phyloP scores from a whole-genome alignment of 1,140 invertebrate genomes.

The Melipona quadrifasciata region DNA sequence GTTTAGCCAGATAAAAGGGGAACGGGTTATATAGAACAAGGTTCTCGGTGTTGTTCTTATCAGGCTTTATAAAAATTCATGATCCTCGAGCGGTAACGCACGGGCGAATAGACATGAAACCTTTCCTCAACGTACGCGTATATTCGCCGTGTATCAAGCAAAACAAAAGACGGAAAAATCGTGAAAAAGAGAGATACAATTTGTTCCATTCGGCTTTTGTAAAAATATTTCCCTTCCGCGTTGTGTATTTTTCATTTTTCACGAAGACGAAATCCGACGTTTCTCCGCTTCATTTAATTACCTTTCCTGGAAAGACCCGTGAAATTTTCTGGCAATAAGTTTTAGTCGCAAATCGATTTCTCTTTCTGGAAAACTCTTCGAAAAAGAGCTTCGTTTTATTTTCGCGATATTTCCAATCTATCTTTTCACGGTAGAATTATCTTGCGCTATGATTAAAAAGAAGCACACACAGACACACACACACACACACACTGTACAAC shows the following conservation, averaged over 20 bases:
- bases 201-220: neutral
- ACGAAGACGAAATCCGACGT: neutral
- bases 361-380: too few relatives aligned
- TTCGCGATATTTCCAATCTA: too few relatives aligned
- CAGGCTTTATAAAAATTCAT: constrained; percentile 43
- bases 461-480: too few relatives aligned
- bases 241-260: neutral
- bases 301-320: too few relatives aligned
- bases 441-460: neutral
- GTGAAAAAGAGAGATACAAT: neutral
- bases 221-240: neutral
- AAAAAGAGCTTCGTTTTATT: too few relatives aligned
- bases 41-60: constrained; percentile 26
- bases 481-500: too few relatives aligned
- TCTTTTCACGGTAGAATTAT: too few relatives aligned
- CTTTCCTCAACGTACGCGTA: neutral
- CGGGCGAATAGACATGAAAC: constrained; percentile 17
- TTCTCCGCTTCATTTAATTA: neutral
- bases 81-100: constrained; percentile 38
- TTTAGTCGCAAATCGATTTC: too few relatives aligned
- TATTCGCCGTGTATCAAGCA: neutral
- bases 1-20: constrained; percentile 19
- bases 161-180: neutral
- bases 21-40: constrained; percentile 7
- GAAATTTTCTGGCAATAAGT: too few relatives aligned